A percentile compares a stretch with the other conserved stretches of the same genome.
Conservation (phyloP, 53 echinoderm and acorn worm genomes). For the Holothuria scabra region DNA sequence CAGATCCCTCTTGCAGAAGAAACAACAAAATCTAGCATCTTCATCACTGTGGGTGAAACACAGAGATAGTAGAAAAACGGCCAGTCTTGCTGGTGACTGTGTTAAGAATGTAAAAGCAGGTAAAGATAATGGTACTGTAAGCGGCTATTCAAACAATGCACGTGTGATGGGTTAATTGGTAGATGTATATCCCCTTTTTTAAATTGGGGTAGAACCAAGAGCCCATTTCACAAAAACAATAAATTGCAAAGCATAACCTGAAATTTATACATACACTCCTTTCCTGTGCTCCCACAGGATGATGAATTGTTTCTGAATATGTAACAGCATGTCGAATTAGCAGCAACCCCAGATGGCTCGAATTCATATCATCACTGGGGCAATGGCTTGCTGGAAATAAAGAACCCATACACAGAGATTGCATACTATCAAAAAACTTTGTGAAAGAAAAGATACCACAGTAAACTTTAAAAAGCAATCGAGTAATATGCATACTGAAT, state of each 20-base stretch:
- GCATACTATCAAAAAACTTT: conserved; percentile 35
- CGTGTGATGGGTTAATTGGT: conserved; percentile 59
- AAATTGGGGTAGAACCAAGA: conserved; percentile 61
- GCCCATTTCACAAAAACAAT: conserved; percentile 56
- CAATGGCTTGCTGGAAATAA: conserved; percentile 55
- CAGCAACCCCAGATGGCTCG: conserved; percentile 68
- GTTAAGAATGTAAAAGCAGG: conserved; percentile 8
- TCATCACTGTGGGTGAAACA: conserved; percentile 50
- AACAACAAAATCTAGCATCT: conserved; percentile 42
- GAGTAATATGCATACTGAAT: too few species aligned
- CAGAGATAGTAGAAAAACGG: conserved; percentile 41
- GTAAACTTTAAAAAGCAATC: too few species aligned
- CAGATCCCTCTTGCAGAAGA: conserved; percentile 28
- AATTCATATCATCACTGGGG: conserved; percentile 59
- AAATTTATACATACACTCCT: conserved; percentile 49
- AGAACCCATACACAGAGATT: conserved; percentile 64
- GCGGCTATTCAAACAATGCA: conserved; percentile 55
- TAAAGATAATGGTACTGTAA: conserved; percentile 1
- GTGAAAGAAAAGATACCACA: too few species aligned
- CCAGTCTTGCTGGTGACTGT: conserved; percentile 63
- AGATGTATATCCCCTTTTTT: conserved; percentile 46
- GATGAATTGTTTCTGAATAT: conserved; percentile 51
- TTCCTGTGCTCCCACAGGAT: conserved; percentile 51
- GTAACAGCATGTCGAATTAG: conserved; percentile 65
- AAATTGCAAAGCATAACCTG: conserved; percentile 53